Evolutionary conservation across 2,888 invertebrate species (phyloP).

Genomic region (Poecilus cupreus): DNA sequence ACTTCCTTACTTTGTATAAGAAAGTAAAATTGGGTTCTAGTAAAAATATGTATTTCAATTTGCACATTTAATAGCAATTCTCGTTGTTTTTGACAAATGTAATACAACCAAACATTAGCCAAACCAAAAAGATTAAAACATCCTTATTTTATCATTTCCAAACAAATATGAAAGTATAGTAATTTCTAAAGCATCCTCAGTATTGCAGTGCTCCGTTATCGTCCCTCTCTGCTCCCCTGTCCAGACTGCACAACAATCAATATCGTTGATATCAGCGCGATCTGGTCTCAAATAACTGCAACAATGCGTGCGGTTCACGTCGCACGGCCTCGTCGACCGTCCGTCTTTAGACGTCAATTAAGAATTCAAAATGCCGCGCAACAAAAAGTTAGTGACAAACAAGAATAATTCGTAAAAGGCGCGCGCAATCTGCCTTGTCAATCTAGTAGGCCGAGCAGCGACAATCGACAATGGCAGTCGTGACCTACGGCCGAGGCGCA

Average conservation of each 20-base stretch:
- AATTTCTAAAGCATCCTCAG: background rate
- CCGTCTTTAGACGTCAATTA: slow-evolving; percentile 56
- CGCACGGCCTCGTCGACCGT: background rate
- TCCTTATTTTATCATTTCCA: too few species aligned
- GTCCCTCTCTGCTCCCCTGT: background rate
- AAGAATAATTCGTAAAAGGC: slow-evolving; percentile 58
- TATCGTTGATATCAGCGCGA: slow-evolving; percentile 32
- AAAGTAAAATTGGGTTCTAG: too few species aligned
- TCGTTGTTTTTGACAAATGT: too few species aligned
- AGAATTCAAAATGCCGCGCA: slow-evolving; percentile 50
- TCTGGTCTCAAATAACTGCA: slow-evolving; percentile 8
- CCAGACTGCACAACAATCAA: slow-evolving; percentile 25
- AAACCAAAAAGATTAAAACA: too few species aligned
- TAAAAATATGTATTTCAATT: too few species aligned
- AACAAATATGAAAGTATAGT: too few species aligned
- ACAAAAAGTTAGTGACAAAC: slow-evolving; percentile 56
- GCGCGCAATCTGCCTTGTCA: slow-evolving; percentile 53
- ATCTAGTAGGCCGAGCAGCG: background rate
- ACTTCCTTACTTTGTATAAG: too few species aligned
- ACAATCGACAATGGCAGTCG: slow-evolving; percentile 50
- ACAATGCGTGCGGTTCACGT: slow-evolving; percentile 12
- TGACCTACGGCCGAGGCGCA: slow-evolving; percentile 18
- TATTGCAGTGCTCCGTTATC: background rate
- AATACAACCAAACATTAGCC: too few species aligned
- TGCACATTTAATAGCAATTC: too few species aligned